Evolutionary conservation across 2,113 vertebrate species (phyloP).

Genomic region (Eurystomus gularis): DNA sequence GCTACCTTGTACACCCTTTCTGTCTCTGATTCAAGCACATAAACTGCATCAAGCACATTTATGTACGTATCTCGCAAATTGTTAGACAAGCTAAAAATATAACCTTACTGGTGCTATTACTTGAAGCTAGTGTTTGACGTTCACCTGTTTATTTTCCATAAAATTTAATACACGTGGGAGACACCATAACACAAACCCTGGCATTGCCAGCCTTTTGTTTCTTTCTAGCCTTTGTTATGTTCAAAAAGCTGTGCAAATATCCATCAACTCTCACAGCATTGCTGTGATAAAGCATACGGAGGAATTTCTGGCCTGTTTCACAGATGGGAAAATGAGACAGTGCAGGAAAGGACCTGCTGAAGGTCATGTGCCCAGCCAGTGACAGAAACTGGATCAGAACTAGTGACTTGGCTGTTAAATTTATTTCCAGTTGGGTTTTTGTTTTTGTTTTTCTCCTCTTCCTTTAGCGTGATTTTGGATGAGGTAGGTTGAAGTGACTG

Average conservation of each 20-base stretch:
- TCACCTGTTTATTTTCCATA: not conserved
- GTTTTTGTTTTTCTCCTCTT: not conserved
- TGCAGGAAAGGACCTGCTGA: not conserved
- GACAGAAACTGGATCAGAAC: not conserved
- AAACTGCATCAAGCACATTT: not conserved
- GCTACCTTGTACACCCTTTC: not conserved
- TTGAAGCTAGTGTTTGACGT: not conserved
- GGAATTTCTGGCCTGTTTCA: not conserved
- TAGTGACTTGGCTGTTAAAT: not conserved
- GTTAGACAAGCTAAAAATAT: not conserved
- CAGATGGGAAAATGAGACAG: not conserved
- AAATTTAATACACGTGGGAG: not conserved
- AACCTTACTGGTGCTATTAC: not conserved
- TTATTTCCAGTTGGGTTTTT: not conserved
- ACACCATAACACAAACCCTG: not conserved
- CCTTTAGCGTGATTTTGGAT: not conserved
- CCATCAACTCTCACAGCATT: not conserved
- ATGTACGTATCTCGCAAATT: accelerated
- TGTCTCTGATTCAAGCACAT: not conserved
- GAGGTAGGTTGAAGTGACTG: not conserved
- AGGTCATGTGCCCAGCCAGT: not conserved
- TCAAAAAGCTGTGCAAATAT: not conserved
- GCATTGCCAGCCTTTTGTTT: not conserved
- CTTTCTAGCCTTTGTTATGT: not conserved
- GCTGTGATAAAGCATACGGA: not conserved